Base-by-base conservation (phyloP, 2,888 invertebrate genomes). In the Thysanoteuthis rhombus region DNA sequence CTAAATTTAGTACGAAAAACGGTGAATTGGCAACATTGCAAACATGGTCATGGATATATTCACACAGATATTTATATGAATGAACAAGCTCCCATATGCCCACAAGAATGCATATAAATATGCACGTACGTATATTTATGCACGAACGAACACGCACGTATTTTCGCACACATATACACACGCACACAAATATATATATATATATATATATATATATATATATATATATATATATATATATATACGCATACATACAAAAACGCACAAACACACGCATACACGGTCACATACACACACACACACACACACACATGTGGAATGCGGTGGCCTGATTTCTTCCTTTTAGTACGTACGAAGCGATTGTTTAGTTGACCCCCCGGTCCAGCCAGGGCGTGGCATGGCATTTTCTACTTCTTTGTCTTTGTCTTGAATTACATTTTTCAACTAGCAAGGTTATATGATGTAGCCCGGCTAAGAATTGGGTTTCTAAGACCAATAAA, bases 141-240 rank as follows among this genome's bases (percentile, higher is more conserved):
- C 38, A 89, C 22, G 8, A n/a, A 89, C 38, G 2, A 36, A 32
- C 38, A 89, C 1, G 4, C 38, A 89, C 16, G 22, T 22, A 25
- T 52, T 22, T 25, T 22, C 52, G 25, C 38, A 36, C 38, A 32
- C 36, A 6, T 25, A 90, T 25, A 90, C 22, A 89, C 22, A 36
- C 22, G n/a, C 25, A 22, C 38, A 89, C 38, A n/a, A 32, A 89
- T 89, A 38, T 89, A 10, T 89, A 38, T 32, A 89, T 89, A 38
- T 38, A n/a, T 89, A 32, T 89, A 38, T 89, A 89, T 89, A 38
- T 32, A 89, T 89, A 89, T 89, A 89, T 38, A 38, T 89, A 28
- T 89, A 89, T n/a, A 19, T 38, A 89, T 89, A 89, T 89, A 89
- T 89, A 89, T 89, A 89, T 89, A 89, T 89, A 89, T 89, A 28